Percentiles rank a stretch among this genome's conserved stretches.
phyloP scores from a whole-genome alignment of 1,140 invertebrate genomes.

The Euschistus heros region DNA sequence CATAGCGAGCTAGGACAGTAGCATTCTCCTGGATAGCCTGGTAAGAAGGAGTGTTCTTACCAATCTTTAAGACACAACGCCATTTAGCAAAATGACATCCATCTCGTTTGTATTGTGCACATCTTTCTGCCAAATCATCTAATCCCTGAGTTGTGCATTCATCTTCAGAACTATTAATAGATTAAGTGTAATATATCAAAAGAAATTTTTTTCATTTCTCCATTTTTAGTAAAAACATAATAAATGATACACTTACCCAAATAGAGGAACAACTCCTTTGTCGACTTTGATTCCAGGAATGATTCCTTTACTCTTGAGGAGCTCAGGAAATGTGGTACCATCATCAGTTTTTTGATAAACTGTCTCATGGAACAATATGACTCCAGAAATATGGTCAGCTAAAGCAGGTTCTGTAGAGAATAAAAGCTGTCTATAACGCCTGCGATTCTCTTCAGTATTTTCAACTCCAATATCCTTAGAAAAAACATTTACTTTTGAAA shows the following conservation, averaged over 20 bases:
- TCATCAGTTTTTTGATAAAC: constrained; percentile 50
- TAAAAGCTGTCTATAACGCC: constrained; percentile 61
- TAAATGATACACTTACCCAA: constrained; percentile 31
- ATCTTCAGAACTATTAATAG: constrained; percentile 35
- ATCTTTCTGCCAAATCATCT: constrained; percentile 51
- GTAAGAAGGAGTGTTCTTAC: constrained; percentile 47
- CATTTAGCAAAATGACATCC: constrained; percentile 65
- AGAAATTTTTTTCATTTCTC: background rate
- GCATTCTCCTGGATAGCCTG: constrained; percentile 57
- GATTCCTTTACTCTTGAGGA: constrained; percentile 33
- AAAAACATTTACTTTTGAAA: background rate
- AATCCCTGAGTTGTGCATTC: constrained; percentile 60
- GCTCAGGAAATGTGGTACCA: constrained; percentile 39
- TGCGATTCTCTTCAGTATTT: constrained; percentile 80
- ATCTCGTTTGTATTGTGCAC: constrained; percentile 57
- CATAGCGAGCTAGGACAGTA: constrained; percentile 51
- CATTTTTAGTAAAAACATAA: too few species aligned
- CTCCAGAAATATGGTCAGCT: constrained; percentile 40
- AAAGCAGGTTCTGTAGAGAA: constrained; percentile 62
- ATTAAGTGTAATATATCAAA: constrained; percentile 20
- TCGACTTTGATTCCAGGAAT: constrained; percentile 30
- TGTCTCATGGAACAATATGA: constrained; percentile 58
- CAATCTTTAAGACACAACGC: constrained; percentile 58
- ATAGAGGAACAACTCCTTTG: constrained; percentile 41
- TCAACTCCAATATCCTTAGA: constrained; percentile 62